phyloP scores from a whole-genome alignment of 2,113 vertebrate species.

The Pleuronectes platessa region DNA sequence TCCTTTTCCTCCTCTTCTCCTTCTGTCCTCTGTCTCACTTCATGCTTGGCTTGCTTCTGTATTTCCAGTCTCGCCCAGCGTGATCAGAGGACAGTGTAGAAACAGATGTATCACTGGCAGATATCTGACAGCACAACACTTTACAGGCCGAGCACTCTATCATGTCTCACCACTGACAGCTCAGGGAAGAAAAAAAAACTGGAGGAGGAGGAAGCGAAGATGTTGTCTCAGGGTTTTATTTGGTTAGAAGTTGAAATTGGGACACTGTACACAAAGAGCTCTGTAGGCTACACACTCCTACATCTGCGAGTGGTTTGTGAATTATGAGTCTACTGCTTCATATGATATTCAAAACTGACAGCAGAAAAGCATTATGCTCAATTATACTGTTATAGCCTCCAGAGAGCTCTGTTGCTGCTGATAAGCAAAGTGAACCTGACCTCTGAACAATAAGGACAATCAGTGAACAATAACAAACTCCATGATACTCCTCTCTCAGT shows the following conservation, averaged over 20 bases:
- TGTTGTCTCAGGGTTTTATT: conserved; percentile 23
- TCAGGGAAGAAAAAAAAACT: neutral
- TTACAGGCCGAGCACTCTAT: conserved; percentile 54
- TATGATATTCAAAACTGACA: neutral
- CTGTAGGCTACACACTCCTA: neutral
- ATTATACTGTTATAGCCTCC: neutral
- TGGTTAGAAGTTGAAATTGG: neutral
- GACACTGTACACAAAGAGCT: neutral
- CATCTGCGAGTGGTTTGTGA: neutral
- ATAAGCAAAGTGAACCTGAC: neutral
- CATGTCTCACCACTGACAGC: conserved; percentile 63
- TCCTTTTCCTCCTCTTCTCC: neutral
- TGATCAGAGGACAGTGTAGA: conserved; percentile 58
- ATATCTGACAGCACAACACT: conserved; percentile 60
- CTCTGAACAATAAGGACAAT: neutral
- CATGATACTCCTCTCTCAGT: neutral
- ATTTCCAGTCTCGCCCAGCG: conserved; percentile 55
- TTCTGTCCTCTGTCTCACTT: conserved; percentile 38
- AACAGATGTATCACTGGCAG: conserved; percentile 68
- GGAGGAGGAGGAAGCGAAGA: neutral
- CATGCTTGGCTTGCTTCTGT: conserved; percentile 59
- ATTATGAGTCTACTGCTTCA: neutral
- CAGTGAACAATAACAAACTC: neutral
- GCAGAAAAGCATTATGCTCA: neutral
- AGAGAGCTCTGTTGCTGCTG: neutral